phyloP scores from a whole-genome alignment of 2,888 invertebrate genomes.

The Lutraria lutraria region DNA sequence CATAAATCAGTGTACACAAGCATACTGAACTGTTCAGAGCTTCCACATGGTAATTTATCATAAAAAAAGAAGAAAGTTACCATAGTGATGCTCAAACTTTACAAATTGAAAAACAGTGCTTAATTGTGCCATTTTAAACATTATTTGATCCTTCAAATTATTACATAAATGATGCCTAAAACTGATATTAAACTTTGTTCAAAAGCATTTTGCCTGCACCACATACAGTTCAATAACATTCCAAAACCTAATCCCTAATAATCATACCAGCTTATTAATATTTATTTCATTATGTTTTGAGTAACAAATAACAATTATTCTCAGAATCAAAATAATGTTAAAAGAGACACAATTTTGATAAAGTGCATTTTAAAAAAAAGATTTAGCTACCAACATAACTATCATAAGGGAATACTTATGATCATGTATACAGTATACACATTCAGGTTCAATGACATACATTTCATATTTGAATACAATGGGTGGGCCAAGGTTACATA shows the following conservation, averaged over 20 bases:
- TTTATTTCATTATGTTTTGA: too few species aligned
- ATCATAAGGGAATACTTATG: too few species aligned
- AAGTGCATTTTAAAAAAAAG: too few species aligned
- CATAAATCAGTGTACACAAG: neutral
- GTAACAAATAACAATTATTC: too few species aligned
- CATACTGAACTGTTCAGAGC: neutral
- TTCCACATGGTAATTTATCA: neutral
- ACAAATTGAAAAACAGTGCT: neutral
- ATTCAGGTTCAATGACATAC: neutral
- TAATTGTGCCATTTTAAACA: constrained; percentile 2
- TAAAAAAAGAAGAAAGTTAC: neutral
- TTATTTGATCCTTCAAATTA: neutral
- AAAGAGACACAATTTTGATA: too few species aligned
- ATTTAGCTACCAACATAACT: too few species aligned
- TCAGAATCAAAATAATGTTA: too few species aligned
- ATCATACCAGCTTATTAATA: too few species aligned
- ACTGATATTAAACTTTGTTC: neutral
- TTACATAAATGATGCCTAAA: neutral
- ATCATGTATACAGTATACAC: neutral
- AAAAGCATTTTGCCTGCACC: too few species aligned
- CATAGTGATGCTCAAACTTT: neutral
- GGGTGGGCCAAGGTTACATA: neutral
- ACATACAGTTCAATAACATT: too few species aligned
- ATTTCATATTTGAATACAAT: neutral
- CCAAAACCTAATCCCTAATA: too few species aligned